A percentile compares a stretch with the other conserved stretches of the same genome.
Evolutionary conservation across 1,140 invertebrate genomes (phyloP).

Genomic region (Caenorhabditis briggsae): DNA sequence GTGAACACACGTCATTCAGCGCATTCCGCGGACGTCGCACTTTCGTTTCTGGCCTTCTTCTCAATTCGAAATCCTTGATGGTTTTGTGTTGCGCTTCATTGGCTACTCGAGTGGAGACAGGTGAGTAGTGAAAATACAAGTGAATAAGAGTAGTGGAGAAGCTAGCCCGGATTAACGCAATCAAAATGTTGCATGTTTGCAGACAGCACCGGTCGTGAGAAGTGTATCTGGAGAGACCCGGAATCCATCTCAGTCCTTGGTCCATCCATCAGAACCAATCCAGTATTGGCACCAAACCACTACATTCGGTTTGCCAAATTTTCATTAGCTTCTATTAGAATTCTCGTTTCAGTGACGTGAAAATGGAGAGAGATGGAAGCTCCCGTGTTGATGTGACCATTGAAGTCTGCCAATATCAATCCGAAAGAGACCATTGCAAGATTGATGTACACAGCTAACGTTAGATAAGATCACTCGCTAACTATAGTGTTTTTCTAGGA

Average conservation of each 20-base stretch:
- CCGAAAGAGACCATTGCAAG: constrained; percentile 65
- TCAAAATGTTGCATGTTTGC: constrained; percentile 33
- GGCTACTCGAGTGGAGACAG: constrained; percentile 62
- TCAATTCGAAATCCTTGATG: constrained; percentile 63
- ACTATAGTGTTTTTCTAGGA: constrained; percentile 29
- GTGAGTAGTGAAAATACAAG: constrained; percentile 38
- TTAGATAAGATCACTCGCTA: background rate
- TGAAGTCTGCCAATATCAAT: constrained; percentile 65
- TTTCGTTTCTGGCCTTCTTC: constrained; percentile 66
- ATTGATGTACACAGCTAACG: constrained; percentile 39
- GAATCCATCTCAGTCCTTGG: constrained; percentile 63
- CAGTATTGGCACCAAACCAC: constrained; percentile 61
- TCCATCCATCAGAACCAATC: constrained; percentile 62
- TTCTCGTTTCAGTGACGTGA: constrained; percentile 54
- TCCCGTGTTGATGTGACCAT: constrained; percentile 60
- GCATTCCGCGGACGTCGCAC: constrained; percentile 63
- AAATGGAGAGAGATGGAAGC: constrained; percentile 60
- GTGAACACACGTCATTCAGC: constrained; percentile 51
- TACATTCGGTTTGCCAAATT: constrained; percentile 56
- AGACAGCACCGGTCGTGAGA: constrained; percentile 59
- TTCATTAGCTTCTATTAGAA: background rate
- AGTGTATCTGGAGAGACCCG: constrained; percentile 62
- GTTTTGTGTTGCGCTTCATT: constrained; percentile 67
- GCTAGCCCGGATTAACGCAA: constrained; percentile 37
- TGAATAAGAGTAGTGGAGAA: constrained; percentile 21